Evolutionary conservation across 2,113 vertebrate species (phyloP).

Genomic region (Xiphophorus hellerii): DNA sequence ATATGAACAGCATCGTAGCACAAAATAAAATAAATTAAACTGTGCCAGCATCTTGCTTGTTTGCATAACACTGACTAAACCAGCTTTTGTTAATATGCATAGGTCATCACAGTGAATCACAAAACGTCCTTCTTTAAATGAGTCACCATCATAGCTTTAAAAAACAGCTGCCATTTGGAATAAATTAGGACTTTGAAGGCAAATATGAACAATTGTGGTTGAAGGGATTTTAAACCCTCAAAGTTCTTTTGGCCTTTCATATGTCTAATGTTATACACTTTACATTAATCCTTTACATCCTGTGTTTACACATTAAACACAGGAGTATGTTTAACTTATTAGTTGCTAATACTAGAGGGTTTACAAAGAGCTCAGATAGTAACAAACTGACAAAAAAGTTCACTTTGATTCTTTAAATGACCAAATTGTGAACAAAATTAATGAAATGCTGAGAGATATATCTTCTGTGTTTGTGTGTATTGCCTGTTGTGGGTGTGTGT

Average conservation of each 20-base stretch:
- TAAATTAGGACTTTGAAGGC: neutral
- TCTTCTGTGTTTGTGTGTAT: conserved; percentile 31
- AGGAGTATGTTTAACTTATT: neutral
- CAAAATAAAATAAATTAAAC: neutral
- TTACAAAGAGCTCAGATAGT: neutral
- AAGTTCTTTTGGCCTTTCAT: neutral
- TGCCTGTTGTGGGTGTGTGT: conserved; percentile 18
- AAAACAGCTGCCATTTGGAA: neutral
- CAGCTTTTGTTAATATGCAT: neutral
- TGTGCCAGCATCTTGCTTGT: neutral
- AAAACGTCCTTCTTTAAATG: conserved; percentile 21
- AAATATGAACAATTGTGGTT: neutral
- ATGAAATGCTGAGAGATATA: neutral
- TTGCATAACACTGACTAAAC: neutral
- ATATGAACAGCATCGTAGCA: neutral
- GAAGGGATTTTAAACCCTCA: neutral
- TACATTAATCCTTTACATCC: neutral
- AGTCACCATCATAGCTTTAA: neutral
- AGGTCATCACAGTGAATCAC: conserved; percentile 37
- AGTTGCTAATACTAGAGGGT: neutral
- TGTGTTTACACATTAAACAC: neutral
- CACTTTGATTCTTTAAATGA: neutral
- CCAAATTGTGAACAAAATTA: neutral
- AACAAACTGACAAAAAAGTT: neutral
- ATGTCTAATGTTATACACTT: neutral